Conservation (phyloP, 1,140 invertebrate genomes). For the Drosophila repleta region DNA sequence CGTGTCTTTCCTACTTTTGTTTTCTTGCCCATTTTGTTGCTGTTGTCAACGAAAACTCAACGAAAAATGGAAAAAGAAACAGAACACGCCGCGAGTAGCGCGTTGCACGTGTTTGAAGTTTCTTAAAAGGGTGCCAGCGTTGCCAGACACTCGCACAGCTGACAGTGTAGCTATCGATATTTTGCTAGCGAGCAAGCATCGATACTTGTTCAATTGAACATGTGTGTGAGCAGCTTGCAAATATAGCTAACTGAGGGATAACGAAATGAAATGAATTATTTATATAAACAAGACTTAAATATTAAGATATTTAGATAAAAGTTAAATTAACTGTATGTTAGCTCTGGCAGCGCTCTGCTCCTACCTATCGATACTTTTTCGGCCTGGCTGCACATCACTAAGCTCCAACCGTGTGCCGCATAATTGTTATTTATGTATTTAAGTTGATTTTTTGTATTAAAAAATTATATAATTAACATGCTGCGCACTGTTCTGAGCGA, state of each 20-base stretch:
- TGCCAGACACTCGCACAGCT: slow-evolving; percentile 27
- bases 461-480: slow-evolving; percentile 58
- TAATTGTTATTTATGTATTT: slow-evolving; percentile 54
- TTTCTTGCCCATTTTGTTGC: slow-evolving; percentile 96
- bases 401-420: slow-evolving; percentile 25
- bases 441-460: slow-evolving; percentile 53
- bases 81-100: slow-evolving; percentile 35
- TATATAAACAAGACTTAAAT: background rate
- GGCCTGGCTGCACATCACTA: slow-evolving; percentile 15
- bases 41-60: slow-evolving; percentile 1
- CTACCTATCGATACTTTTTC: slow-evolving; percentile 1
- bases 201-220: background rate
- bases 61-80: slow-evolving; percentile 13
- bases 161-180: slow-evolving; percentile 14
- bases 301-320: background rate
- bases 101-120: slow-evolving; percentile 46
- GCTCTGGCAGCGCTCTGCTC: background rate
- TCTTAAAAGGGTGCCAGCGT: background rate
- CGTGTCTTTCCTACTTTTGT: slow-evolving; percentile 98
- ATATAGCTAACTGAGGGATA: too few relatives aligned
- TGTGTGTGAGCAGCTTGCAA: too few relatives aligned
- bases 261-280: too few relatives aligned
- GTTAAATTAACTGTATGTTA: too few relatives aligned
- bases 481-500: slow-evolving; percentile 53
- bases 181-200: background rate